Conservation (phyloP, 1,140 invertebrate species). For the Chlorops oryzae region DNA sequence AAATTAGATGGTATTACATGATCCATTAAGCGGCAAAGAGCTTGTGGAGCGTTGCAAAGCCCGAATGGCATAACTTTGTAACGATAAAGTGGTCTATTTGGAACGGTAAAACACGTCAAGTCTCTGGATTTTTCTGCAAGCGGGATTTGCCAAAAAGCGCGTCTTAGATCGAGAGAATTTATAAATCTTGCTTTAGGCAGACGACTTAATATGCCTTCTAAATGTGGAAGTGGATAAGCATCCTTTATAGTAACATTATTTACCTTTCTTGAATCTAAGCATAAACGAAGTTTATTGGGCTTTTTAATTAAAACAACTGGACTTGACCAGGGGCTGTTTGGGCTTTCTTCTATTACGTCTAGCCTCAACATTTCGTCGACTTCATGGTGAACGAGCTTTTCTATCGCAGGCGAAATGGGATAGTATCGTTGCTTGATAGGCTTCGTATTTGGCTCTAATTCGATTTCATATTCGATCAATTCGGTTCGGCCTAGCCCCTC, state of each 20-base stretch:
- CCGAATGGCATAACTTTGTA: constrained; percentile 11
- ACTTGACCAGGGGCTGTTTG: constrained; percentile 16
- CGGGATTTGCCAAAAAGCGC: too few species aligned
- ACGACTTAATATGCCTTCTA: constrained; percentile 11
- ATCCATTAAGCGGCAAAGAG: constrained; percentile 7
- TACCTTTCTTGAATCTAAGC: constrained; percentile 10
- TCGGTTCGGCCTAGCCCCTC: background rate
- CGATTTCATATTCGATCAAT: constrained; percentile 1
- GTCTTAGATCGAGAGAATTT: background rate
- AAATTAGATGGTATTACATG: constrained; percentile 4
- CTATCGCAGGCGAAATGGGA: constrained; percentile 14
- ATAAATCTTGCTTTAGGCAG: constrained; percentile 13
- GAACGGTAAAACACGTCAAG: too few species aligned
- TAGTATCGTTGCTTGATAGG: constrained; percentile 12
- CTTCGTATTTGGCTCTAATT: background rate
- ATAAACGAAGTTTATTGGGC: constrained; percentile 9
- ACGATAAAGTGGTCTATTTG: constrained; percentile 4
- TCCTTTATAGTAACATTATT: constrained; percentile 10
- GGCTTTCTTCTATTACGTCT: constrained; percentile 17
- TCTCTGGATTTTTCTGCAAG: too few species aligned
- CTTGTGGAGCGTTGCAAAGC: constrained; percentile 4
- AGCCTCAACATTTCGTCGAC: constrained; percentile 15
- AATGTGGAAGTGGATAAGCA: constrained; percentile 11
- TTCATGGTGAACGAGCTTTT: constrained; percentile 14
- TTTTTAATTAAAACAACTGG: constrained; percentile 8